These are phyloP conservation scores for Oxyscelio sp. DNA, from an alignment of 2,888 invertebrate species.

Conservation along the genomic window DNA sequence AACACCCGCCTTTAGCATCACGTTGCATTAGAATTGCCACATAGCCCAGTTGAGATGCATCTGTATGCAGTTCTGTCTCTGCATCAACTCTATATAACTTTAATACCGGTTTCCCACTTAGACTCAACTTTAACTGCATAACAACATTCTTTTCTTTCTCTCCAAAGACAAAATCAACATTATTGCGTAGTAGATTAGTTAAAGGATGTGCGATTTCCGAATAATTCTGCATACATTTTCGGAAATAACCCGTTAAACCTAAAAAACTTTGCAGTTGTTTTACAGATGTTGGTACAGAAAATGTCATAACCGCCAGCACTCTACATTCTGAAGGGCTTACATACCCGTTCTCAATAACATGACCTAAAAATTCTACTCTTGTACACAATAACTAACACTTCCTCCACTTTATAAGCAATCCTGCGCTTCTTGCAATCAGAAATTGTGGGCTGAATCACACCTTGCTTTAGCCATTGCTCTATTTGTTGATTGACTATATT, in stretches of 20 bases:
- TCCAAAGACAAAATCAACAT: background rate
- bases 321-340: background rate
- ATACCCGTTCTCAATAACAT: background rate
- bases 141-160: background rate
- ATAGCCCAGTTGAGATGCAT: background rate
- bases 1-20: background rate
- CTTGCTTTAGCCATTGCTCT: conserved; percentile 60
- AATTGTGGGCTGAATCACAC: conserved; percentile 60
- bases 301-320: background rate
- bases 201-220: background rate
- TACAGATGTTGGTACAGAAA: background rate
- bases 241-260: background rate
- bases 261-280: background rate
- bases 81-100: too few relatives aligned
- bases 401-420: background rate
- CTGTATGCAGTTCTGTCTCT: too few relatives aligned
- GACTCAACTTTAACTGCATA: background rate
- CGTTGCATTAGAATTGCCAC: background rate
- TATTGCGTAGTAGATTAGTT: conserved; percentile 1
- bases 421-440: conserved; percentile 38
- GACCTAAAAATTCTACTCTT: background rate
- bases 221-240: background rate
- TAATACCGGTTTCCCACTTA: background rate
- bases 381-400: background rate
- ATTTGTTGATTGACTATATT: conserved; percentile 67